A percentile compares a stretch with the other conserved stretches of the same genome.
Conservation (phyloP, 1,140 invertebrate genomes). For the Drosophila navojoa region DNA sequence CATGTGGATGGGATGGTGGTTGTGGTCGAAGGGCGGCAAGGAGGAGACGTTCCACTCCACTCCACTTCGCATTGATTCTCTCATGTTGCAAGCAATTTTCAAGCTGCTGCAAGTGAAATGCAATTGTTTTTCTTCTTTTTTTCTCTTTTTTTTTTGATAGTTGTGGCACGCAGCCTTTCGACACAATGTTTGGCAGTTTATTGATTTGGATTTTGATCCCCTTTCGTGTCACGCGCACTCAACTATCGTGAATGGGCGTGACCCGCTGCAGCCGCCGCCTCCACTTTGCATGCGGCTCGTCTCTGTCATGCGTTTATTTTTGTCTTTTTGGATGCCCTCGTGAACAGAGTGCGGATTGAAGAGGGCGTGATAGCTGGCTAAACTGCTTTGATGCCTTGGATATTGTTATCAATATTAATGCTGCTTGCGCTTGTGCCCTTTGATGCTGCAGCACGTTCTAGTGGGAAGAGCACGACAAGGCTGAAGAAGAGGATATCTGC, state of each 20-base stretch:
- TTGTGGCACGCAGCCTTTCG: conserved; percentile 20
- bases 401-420: no score
- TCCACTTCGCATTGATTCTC: not conserved
- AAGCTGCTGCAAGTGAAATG: conserved; percentile 22
- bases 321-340: no score
- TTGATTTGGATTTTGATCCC: conserved; percentile 33
- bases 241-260: conserved; percentile 8
- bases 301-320: not conserved
- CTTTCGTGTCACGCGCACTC: conserved; percentile 43
- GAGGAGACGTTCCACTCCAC: no score
- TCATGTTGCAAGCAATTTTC: conserved; percentile 13
- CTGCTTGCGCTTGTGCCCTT: no score
- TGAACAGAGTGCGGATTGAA: no score
- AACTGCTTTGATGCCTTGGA: no score
- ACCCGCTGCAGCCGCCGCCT: no score
- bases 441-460: no score
- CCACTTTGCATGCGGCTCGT: conserved; percentile 3
- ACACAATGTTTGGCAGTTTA: conserved; percentile 39
- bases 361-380: no score
- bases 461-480: no score
- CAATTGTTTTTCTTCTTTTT: conserved; percentile 28
- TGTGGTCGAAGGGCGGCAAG: not conserved
- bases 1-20: not conserved
- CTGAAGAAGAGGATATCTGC: no score
- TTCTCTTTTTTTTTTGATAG: not conserved